Percentiles rank a stretch among this genome's conserved stretches.
Evolutionary conservation across 2,888 invertebrate genomes (phyloP).

Genomic region (Perizoma affinitatum): DNA sequence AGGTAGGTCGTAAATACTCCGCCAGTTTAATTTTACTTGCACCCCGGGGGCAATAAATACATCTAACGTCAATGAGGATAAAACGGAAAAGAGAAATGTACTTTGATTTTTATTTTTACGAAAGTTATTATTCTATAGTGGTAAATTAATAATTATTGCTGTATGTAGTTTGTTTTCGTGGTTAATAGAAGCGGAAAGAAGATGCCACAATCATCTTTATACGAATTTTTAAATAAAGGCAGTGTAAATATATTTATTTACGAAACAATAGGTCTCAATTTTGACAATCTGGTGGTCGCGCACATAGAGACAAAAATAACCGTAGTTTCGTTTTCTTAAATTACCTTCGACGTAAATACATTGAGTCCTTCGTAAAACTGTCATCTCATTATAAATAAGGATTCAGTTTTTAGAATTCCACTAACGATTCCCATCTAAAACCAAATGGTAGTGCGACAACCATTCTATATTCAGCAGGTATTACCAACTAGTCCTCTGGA

Average conservation of each 20-base stretch:
- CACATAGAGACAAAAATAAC: too few species aligned
- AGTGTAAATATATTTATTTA: too few species aligned
- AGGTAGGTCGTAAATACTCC: conserved; percentile 1
- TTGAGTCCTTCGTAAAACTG: background rate
- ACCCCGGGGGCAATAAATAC: conserved; percentile 26
- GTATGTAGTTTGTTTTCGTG: too few species aligned
- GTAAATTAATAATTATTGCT: too few species aligned
- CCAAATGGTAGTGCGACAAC: conserved; percentile 1
- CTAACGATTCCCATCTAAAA: background rate
- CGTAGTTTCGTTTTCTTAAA: too few species aligned
- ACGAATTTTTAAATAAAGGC: too few species aligned
- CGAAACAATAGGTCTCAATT: too few species aligned
- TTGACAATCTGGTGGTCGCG: too few species aligned
- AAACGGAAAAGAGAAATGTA: conserved; percentile 8
- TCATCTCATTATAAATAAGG: background rate
- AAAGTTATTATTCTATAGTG: too few species aligned
- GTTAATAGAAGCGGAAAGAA: too few species aligned
- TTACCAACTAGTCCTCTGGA: conserved; percentile 16
- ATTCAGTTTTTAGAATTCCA: background rate
- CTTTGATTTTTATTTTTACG: conserved; percentile 12
- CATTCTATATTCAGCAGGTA: conserved; percentile 14
- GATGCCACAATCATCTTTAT: too few species aligned
- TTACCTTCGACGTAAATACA: background rate
- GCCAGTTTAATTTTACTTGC: conserved; percentile 18
- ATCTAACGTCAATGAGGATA: conserved; percentile 23